These are phyloP conservation scores for Esox lucius DNA, from an alignment of 2,797 vertebrate species.

Conservation along the genomic window DNA sequence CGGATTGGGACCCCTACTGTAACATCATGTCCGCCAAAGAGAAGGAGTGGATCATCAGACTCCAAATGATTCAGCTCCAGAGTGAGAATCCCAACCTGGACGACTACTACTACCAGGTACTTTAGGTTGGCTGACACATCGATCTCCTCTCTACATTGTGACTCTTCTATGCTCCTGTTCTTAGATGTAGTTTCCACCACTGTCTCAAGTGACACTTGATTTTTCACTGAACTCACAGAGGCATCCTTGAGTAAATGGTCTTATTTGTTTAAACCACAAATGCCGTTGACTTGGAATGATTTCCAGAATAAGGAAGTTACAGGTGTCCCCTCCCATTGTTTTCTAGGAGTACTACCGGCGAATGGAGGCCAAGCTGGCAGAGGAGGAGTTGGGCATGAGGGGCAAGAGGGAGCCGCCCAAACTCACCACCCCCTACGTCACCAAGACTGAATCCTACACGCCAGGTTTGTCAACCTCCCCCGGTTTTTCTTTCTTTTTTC, in stretches of 20 bases:
- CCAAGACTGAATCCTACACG: slow-evolving; percentile 82
- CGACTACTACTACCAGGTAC: slow-evolving; percentile 90
- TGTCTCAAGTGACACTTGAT: not conserved
- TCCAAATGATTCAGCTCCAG: slow-evolving; percentile 96
- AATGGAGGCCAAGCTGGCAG: slow-evolving; percentile 82
- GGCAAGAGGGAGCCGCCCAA: slow-evolving; percentile 84
- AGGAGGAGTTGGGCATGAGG: slow-evolving; percentile 83
- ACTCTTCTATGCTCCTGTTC: not conserved
- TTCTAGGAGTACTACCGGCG: slow-evolving; percentile 86
- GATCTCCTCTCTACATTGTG: not conserved
- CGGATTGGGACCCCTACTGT: slow-evolving; percentile 79
- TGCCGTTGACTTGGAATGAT: not conserved
- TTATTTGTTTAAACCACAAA: not conserved
- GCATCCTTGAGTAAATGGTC: not conserved
- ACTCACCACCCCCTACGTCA: slow-evolving; percentile 90
- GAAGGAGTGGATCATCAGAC: slow-evolving; percentile 92
- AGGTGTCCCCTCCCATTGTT: not conserved
- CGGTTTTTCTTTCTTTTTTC: too few relatives aligned
- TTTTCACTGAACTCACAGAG: not conserved
- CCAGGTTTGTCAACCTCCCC: slow-evolving; percentile 72
- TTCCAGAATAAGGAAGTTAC: not conserved
- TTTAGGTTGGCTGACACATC: not conserved
- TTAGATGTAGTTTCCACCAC: not conserved
- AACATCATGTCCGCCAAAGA: slow-evolving; percentile 88
- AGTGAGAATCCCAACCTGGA: slow-evolving; percentile 87